These are phyloP conservation scores for Amphiura filiformis DNA, from an alignment of 35 echinoderm and acorn worm species.

Conservation along the genomic window DNA sequence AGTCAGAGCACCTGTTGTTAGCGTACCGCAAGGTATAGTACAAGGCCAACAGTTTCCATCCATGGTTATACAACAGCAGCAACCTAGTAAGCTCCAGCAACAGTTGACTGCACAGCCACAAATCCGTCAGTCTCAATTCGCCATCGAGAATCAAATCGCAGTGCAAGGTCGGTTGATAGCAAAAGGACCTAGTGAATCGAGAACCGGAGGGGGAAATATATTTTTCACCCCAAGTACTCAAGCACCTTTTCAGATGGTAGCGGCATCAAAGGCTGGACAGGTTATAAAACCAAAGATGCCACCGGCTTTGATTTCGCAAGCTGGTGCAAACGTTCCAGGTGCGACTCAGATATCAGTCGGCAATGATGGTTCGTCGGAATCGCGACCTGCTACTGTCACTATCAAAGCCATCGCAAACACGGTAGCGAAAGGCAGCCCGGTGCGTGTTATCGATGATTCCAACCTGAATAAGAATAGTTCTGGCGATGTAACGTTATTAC, in stretches of 20 bases:
- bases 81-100: not conserved
- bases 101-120: not conserved
- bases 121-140: not conserved
- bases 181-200: not conserved
- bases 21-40: too few species aligned
- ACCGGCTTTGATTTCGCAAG: not conserved
- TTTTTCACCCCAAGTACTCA: not conserved
- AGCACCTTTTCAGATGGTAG: not conserved
- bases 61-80: not conserved
- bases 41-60: not conserved
- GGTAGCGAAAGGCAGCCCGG: not conserved
- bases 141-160: not conserved
- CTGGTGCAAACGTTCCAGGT: not conserved
- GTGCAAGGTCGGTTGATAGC: not conserved
- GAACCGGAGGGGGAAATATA: not conserved
- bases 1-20: not conserved
- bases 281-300: not conserved
- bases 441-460: not conserved
- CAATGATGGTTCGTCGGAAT: too few species aligned
- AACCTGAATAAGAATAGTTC: not conserved
- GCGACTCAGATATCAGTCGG: too few species aligned
- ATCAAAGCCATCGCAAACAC: not conserved
- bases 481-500: conserved; percentile 11
- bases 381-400: not conserved
- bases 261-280: not conserved